Percentiles rank a stretch among this genome's conserved stretches.
Evolutionary conservation across 2,113 vertebrate species (phyloP).

Genomic region (Leucoraja erinaceus): DNA sequence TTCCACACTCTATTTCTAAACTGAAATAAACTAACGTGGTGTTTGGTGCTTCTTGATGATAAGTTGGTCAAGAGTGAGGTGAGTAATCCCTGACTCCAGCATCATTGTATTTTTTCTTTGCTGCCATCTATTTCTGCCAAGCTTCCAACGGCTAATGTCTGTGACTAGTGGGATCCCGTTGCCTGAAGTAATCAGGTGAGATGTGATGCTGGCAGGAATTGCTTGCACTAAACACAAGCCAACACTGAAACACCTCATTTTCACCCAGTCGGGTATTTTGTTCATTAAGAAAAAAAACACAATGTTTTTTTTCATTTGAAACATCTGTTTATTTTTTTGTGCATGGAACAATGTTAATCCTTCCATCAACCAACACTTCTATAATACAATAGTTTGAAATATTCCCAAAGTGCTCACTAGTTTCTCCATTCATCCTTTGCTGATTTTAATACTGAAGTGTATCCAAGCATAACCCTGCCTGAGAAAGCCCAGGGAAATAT

Average conservation of each 20-base stretch:
- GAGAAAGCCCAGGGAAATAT: background rate
- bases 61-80: constrained; percentile 42
- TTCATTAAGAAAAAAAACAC: background rate
- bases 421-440: background rate
- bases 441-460: background rate
- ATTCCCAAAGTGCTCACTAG: background rate
- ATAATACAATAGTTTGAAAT: background rate
- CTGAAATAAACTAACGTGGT: constrained; percentile 43
- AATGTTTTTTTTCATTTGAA: background rate
- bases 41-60: constrained; percentile 46
- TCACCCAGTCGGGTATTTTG: background rate
- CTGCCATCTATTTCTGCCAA: constrained; percentile 40
- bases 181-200: constrained; percentile 46
- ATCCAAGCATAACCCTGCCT: background rate
- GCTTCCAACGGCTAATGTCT: constrained; percentile 40
- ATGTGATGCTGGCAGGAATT: constrained; percentile 41
- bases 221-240: constrained; percentile 40
- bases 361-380: background rate
- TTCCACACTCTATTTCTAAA: no score
- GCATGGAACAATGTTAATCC: background rate
- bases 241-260: constrained; percentile 33
- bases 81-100: constrained; percentile 41
- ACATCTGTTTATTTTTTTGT: background rate
- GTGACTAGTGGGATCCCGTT: constrained; percentile 39
- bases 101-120: constrained; percentile 41